phyloP scores from a whole-genome alignment of 2,797 vertebrate species.

The Squalus acanthias region DNA sequence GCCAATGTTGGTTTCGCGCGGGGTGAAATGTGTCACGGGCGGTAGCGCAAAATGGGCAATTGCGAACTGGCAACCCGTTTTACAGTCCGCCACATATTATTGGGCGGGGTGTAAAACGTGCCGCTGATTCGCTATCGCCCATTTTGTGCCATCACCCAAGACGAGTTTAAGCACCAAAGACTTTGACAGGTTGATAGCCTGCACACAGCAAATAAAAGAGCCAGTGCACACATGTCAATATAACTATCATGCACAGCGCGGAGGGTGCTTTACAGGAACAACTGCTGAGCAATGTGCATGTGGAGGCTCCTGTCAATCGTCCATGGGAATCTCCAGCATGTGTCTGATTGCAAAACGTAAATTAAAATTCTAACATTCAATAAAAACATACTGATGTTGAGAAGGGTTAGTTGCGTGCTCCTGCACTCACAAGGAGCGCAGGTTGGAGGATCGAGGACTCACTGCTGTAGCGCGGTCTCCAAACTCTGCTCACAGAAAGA shows the following conservation, averaged over 20 bases:
- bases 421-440: not conserved
- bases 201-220: not conserved
- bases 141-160: not conserved
- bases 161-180: not conserved
- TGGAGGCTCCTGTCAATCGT: too few species aligned
- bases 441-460: too few species aligned
- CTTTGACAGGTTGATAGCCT: not conserved
- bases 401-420: too few species aligned
- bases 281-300: not conserved
- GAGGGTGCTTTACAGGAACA: not conserved
- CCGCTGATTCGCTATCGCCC: not conserved
- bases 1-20: too few species aligned
- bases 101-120: not conserved
- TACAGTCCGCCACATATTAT: not conserved
- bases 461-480: not conserved
- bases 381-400: too few species aligned
- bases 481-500: too few species aligned
- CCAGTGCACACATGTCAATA: not conserved
- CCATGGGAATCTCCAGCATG: too few species aligned
- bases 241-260: not conserved
- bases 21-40: too few species aligned
- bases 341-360: too few species aligned
- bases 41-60: too few species aligned
- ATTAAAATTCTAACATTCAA: too few species aligned
- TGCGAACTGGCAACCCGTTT: too few species aligned